phyloP scores from a whole-genome alignment of 2,113 vertebrate species.

The Bubo bubo region DNA sequence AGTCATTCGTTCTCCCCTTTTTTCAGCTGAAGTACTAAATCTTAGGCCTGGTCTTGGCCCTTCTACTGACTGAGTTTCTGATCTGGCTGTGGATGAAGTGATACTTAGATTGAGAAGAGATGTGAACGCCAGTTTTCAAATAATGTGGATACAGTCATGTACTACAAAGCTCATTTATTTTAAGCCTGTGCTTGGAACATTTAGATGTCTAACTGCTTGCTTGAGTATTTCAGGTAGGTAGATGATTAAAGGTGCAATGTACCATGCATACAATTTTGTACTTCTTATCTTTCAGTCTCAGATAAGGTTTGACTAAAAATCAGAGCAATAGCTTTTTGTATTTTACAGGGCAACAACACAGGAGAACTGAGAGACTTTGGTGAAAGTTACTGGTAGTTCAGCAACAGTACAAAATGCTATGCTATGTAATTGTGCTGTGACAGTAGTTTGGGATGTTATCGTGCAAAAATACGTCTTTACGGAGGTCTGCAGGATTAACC shows the following conservation, averaged over 20 bases:
- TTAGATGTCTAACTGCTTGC: slow-evolving; percentile 55
- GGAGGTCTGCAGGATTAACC: not conserved
- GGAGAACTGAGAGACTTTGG: not conserved
- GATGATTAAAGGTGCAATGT: slow-evolving; percentile 68
- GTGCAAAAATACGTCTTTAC: not conserved
- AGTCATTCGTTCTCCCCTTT: not conserved
- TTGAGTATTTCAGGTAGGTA: slow-evolving; percentile 48
- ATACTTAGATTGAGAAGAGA: not conserved
- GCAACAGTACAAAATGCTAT: not conserved
- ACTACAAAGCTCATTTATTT: slow-evolving; percentile 50
- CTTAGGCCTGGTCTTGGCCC: not conserved
- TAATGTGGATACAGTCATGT: slow-evolving; percentile 4
- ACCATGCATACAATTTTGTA: slow-evolving; percentile 52
- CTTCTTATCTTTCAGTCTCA: not conserved
- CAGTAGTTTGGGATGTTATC: not conserved
- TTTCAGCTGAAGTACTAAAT: not conserved
- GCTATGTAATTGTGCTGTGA: not conserved
- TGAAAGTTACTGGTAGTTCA: not conserved
- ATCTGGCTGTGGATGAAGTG: not conserved
- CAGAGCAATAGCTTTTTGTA: slow-evolving; percentile 5
- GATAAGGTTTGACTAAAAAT: slow-evolving; percentile 38
- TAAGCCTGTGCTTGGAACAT: slow-evolving; percentile 14
- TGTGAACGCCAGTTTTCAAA: not conserved
- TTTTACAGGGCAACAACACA: not conserved
- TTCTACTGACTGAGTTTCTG: not conserved